A percentile compares a stretch with the other conserved stretches of the same genome.
Evolutionary conservation across 2,113 vertebrate genomes (phyloP).

Genomic region (Cyphomyrus discorhynchus): DNA sequence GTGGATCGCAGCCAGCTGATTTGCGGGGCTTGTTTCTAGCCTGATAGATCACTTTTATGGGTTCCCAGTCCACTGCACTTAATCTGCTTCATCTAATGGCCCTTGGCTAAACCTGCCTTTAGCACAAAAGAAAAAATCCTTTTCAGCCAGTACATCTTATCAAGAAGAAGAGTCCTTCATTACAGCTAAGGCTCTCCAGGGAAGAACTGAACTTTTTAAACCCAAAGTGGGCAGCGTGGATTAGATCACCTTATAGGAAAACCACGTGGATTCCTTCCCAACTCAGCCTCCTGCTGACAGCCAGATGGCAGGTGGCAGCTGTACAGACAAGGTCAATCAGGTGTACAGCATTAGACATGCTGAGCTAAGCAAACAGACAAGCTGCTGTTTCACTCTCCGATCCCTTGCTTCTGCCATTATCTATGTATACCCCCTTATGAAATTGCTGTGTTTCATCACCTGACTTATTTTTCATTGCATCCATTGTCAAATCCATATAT

Average conservation of each 20-base stretch:
- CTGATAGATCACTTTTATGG: neutral
- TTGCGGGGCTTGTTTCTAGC: neutral
- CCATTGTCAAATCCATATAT: neutral
- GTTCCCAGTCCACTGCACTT: neutral
- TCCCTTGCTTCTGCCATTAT: neutral
- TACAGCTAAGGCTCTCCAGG: neutral
- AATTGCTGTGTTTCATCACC: neutral
- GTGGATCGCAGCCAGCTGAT: neutral
- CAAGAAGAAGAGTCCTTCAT: neutral
- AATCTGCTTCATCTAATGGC: neutral
- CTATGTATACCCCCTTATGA: neutral
- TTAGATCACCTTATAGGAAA: neutral
- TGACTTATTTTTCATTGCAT: neutral
- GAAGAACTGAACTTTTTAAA: neutral
- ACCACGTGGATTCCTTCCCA: neutral
- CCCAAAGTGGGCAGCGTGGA: neutral
- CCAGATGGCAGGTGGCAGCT: neutral
- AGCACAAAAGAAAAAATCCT: neutral
- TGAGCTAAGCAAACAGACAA: neutral
- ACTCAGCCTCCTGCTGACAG: neutral
- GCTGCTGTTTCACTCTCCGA: neutral
- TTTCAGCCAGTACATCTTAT: neutral
- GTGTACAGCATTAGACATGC: neutral
- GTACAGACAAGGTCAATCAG: neutral
- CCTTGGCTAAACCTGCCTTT: neutral